Evolutionary conservation across 2,888 invertebrate genomes (phyloP).

Genomic region (Oscheius sp.): DNA sequence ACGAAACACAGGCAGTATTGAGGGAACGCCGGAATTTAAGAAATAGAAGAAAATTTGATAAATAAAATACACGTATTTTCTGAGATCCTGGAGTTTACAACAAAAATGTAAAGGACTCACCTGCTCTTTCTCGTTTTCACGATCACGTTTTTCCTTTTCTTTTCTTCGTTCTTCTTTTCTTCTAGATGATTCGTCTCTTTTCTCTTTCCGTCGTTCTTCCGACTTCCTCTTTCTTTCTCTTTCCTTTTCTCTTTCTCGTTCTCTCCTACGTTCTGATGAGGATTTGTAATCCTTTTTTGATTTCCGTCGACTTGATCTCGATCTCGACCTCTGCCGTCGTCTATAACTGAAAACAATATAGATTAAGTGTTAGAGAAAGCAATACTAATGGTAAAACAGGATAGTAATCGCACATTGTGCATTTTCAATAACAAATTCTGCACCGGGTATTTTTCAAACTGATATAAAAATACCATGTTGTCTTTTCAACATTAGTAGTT

Average conservation of each 20-base stretch:
- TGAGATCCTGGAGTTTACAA: background rate
- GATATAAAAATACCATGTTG: background rate
- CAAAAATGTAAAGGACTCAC: background rate
- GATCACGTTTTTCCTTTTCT: background rate
- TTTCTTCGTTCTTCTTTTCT: slow-evolving; percentile 5
- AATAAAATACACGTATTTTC: background rate
- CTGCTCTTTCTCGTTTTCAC: too few relatives aligned
- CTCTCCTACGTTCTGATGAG: background rate
- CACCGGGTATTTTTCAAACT: too few relatives aligned
- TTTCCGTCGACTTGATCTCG: background rate
- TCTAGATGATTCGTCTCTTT: background rate
- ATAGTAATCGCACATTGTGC: background rate
- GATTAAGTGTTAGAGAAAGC: background rate
- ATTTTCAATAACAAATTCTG: background rate
- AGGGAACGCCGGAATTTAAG: background rate
- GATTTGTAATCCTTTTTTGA: background rate
- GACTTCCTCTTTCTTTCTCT: background rate
- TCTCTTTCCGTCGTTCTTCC: slow-evolving; percentile 6
- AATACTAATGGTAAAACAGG: background rate
- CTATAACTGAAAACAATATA: slow-evolving; percentile 15
- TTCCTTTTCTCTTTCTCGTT: background rate
- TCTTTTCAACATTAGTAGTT: background rate
- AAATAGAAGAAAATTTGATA: background rate
- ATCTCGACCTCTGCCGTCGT: slow-evolving; percentile 10
- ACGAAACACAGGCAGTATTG: background rate